Conservation (phyloP, 2,797 vertebrate species). For the Diplodus sargus region DNA sequence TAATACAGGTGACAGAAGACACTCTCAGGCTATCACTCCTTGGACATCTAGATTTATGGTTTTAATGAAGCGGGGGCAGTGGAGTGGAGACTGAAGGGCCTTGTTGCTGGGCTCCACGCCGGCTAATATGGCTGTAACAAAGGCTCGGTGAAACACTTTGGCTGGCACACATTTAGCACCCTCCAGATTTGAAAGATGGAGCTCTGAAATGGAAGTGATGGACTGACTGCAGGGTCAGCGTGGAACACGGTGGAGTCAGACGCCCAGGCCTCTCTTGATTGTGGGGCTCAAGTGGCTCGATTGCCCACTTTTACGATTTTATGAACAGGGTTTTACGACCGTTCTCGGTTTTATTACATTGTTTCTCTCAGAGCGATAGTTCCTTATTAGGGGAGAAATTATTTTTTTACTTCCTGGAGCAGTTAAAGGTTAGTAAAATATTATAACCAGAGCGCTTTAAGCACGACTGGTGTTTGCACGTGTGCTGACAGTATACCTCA, state of each 20-base stretch:
- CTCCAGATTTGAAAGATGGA: conserved; percentile 76
- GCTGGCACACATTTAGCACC: conserved; percentile 69
- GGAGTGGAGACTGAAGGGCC: conserved; percentile 67
- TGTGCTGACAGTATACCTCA: conserved; percentile 41
- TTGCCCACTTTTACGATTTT: conserved; percentile 73
- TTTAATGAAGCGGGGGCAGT: conserved; percentile 81
- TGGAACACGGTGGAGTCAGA: conserved; percentile 50
- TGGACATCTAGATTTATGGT: conserved; percentile 78
- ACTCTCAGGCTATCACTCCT: conserved; percentile 59
- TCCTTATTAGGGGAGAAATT: conserved; percentile 73
- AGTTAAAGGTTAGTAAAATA: conserved; percentile 76
- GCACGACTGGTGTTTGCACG: conserved; percentile 34
- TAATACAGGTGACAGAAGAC: conserved; percentile 64
- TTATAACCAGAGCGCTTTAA: conserved; percentile 55
- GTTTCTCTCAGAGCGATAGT: conserved; percentile 68
- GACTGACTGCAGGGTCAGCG: conserved; percentile 59
- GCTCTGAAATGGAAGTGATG: conserved; percentile 67
- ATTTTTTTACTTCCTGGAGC: conserved; percentile 73
- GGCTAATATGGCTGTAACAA: conserved; percentile 74
- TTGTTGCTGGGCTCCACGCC: conserved; percentile 60
- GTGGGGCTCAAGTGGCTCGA: conserved; percentile 58
- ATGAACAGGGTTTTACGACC: conserved; percentile 75
- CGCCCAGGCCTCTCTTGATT: conserved; percentile 46
- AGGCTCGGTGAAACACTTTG: conserved; percentile 72
- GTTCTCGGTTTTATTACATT: conserved; percentile 63